phyloP scores from a whole-genome alignment of 2,113 vertebrate genomes.

The Cyrtonyx montezumae region DNA sequence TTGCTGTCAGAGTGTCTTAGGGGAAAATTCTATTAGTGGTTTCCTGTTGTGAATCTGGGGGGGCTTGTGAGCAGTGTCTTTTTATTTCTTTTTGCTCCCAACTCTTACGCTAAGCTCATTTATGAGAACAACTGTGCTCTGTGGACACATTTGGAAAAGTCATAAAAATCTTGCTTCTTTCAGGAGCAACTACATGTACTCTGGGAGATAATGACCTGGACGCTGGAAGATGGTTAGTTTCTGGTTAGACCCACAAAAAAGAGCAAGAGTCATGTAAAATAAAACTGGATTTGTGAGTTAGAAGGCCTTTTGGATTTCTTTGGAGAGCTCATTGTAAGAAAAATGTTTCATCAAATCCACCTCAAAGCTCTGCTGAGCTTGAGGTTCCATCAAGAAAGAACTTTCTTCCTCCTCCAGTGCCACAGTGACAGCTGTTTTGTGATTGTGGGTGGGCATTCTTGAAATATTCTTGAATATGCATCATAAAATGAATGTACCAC shows the following conservation, averaged over 20 bases:
- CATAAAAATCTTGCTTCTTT: rapidly evolving
- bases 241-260: background rate
- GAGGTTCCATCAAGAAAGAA: background rate
- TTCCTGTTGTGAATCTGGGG: background rate
- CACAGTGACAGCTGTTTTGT: background rate
- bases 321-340: background rate
- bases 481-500: rapidly evolving
- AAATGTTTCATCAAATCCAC: background rate
- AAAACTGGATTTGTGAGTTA: background rate
- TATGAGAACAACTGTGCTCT: background rate
- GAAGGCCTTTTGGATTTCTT: background rate
- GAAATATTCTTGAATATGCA: background rate
- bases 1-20: background rate
- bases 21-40: background rate
- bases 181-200: background rate
- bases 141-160: background rate
- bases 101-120: background rate
- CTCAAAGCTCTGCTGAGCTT: background rate
- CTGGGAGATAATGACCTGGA: background rate
- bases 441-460: background rate
- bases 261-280: background rate
- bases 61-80: background rate
- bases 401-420: background rate
- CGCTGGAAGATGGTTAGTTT: background rate
- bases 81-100: background rate